Evolutionary conservation across 2,113 vertebrate genomes (phyloP).

Genomic region (Anhinga rufa): DNA sequence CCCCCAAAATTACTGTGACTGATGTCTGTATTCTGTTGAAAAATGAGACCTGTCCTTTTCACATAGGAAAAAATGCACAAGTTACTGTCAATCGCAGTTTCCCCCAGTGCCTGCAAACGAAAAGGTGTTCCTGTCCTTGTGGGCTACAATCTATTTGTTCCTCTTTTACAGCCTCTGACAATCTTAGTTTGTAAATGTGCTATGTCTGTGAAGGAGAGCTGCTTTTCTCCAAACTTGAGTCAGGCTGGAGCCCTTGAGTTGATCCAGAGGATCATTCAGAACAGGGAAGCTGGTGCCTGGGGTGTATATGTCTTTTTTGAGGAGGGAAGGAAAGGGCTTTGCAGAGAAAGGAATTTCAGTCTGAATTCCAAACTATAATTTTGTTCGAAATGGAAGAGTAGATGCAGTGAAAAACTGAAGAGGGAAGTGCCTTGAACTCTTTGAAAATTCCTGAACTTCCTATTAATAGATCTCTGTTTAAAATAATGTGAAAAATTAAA

Average conservation of each 20-base stretch:
- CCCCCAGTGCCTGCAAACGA: neutral
- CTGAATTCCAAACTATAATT: neutral
- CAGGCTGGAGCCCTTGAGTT: neutral
- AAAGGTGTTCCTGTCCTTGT: neutral
- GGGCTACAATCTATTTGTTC: neutral
- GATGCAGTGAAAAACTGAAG: neutral
- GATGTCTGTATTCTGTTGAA: neutral
- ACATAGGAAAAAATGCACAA: conserved; percentile 39
- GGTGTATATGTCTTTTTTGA: neutral
- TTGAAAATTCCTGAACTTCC: conserved; percentile 46
- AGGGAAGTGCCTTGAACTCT: conserved; percentile 9
- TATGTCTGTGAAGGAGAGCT: neutral
- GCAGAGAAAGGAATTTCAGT: neutral
- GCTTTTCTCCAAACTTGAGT: neutral
- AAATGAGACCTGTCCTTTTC: neutral
- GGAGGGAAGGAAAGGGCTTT: neutral
- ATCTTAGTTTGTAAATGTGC: neutral
- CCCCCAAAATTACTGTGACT: neutral
- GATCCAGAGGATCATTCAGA: neutral
- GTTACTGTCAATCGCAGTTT: neutral
- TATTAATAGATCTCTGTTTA: conserved; percentile 39
- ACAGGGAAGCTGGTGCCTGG: neutral
- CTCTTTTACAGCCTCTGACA: neutral
- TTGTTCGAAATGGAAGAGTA: neutral
- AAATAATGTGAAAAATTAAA: conserved; percentile 26